These are phyloP conservation scores for Austrofundulus limnaeus DNA, from an alignment of 2,113 vertebrate genomes.

Conservation along the genomic window DNA sequence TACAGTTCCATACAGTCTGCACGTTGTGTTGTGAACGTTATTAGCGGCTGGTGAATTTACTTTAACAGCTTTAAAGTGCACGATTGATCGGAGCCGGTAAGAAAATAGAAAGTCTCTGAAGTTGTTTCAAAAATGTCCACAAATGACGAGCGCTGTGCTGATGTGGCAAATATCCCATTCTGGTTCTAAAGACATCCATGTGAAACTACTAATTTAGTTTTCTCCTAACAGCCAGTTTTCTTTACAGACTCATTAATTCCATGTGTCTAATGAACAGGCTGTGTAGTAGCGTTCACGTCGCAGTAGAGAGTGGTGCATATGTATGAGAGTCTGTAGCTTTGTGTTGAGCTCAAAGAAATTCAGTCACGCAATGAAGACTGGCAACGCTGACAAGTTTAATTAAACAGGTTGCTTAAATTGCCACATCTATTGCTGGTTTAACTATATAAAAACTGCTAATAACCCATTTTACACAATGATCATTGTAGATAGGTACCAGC, in stretches of 20 bases:
- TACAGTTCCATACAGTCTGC: slow-evolving; percentile 31
- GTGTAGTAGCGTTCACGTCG: slow-evolving; percentile 15
- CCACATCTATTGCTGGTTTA: too few relatives aligned
- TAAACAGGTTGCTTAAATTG: not conserved
- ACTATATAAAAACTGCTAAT: too few relatives aligned
- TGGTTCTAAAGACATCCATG: slow-evolving; percentile 80
- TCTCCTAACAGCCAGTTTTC: slow-evolving; percentile 81
- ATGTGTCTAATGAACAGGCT: slow-evolving; percentile 79
- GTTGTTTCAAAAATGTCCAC: slow-evolving; percentile 70
- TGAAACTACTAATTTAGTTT: slow-evolving; percentile 87
- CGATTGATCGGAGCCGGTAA: slow-evolving; percentile 43
- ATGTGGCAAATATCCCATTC: slow-evolving; percentile 79
- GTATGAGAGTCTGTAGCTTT: slow-evolving; percentile 16
- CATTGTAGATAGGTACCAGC: too few relatives aligned
- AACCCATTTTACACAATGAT: too few relatives aligned
- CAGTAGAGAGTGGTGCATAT: slow-evolving; percentile 21
- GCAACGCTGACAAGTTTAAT: not conserved
- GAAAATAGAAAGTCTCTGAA: slow-evolving; percentile 69
- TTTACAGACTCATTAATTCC: slow-evolving; percentile 85
- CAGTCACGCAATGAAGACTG: not conserved
- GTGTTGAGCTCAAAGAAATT: slow-evolving; percentile 13
- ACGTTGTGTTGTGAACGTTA: slow-evolving; percentile 40
- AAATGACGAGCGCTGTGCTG: slow-evolving; percentile 78
- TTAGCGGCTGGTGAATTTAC: slow-evolving; percentile 50
- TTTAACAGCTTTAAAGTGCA: slow-evolving; percentile 32